A percentile compares a stretch with the other conserved stretches of the same genome.
These are phyloP conservation scores for Scolopax mira DNA, from an alignment of 2,113 vertebrate species.

Conservation along the genomic window DNA sequence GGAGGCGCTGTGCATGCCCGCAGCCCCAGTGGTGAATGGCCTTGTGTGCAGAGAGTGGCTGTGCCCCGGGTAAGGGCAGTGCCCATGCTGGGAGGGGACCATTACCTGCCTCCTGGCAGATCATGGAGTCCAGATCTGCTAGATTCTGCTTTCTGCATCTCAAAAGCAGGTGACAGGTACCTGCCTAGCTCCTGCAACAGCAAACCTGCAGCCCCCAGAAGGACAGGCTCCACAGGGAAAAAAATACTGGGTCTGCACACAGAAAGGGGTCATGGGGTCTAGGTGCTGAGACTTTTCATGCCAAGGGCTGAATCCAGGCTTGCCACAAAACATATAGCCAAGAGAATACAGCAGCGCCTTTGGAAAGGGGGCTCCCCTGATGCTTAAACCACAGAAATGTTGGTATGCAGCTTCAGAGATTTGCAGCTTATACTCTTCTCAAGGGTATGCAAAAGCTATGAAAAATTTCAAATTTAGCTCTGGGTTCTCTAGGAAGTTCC, in stretches of 20 bases:
- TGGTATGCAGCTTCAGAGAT: neutral
- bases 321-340: neutral
- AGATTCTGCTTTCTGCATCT: neutral
- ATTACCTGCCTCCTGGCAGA: neutral
- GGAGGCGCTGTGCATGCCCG: neutral
- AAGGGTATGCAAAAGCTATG: neutral
- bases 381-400: neutral
- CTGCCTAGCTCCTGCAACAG: neutral
- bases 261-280: neutral
- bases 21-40: rapidly evolving
- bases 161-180: rapidly evolving
- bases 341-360: neutral
- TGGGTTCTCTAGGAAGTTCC: neutral
- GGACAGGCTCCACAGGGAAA: neutral
- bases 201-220: neutral
- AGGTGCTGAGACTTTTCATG: neutral
- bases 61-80: neutral
- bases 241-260: neutral
- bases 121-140: neutral
- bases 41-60: neutral
- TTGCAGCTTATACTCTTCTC: neutral
- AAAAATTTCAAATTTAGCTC: neutral
- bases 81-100: neutral
- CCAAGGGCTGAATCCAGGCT: neutral
- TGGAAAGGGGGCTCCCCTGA: neutral